Base-by-base conservation (phyloP, 2,113 vertebrate genomes). In the Dolichotis patagonum region DNA sequence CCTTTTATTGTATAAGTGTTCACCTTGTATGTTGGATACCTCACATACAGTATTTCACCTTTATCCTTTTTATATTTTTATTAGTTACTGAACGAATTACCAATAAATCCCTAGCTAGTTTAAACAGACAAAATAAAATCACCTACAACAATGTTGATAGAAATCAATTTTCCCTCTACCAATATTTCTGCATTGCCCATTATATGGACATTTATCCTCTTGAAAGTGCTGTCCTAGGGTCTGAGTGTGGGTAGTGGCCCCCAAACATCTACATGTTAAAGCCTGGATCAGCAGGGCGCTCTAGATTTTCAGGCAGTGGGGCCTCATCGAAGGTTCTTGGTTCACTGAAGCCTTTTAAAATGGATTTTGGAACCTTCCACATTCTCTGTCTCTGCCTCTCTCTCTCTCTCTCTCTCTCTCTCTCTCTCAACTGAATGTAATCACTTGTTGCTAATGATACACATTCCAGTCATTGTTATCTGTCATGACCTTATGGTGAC, bases 41-140 rank as follows among this genome's bases (percentile, higher is more conserved):
- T 26, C 80, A 81, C 65, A 11, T 20, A 60, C 35, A 73, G 56
- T 62, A 82, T 43, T 88, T 87, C 63, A 91, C 1, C 52, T 19
- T 41, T 86, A 6, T 78, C 85, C 19, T 92, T 46, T 32, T 69
- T 58, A 2, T 3, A 14, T 17, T 83, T 96, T 62, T 88, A 62
- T 63, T 67, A 71, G n/a, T 24, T 73, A 22, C 11, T 73, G 69
- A 54, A 41, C 58, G 24, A 92, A 41, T 86, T 62, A 85, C 8
- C 46, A 85, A 56, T 92, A 90, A 77, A 77, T 91, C 41, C 22
- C 49, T 71, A 26, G 4, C 80, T 90, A 80, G 5, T 62, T 41
- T 75, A 56, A 41, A 41, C 9, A 38, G 16, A 81, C 60, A 26
- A 78, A 52, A 32, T 60, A 62, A 77, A 94, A 90, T 56, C 0